Evolutionary conservation across 2,113 vertebrate genomes (phyloP), one percentile per base, ranked within the genome.

Genomic region (Saccopteryx bilineata): DNA sequence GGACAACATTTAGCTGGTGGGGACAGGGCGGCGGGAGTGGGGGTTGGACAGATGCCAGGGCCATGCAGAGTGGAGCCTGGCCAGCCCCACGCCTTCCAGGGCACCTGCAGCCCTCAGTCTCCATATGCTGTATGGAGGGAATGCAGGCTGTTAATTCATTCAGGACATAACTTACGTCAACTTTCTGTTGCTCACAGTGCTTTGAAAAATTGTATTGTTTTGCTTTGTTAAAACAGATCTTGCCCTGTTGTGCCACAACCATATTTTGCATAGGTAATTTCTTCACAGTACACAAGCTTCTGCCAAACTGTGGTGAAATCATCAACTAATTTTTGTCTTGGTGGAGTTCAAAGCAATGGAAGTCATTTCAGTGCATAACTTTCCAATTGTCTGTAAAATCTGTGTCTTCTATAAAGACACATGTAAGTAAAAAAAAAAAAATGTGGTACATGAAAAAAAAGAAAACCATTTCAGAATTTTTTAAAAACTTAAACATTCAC

Each of bases 161-260:
- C 31, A 54, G 39, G 75, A 31, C 65, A 17, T 52, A 80, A 50
- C 46, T 11, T 48, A 81, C 14, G 75, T 13, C 48, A n/a, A 91
- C 56, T 85, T 81, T 14, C 50, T 68, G 89, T 69, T 66, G 18
- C 39, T 88, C 39, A 50, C 21, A 58, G 56, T 50, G 26, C 52
- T 93, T 93, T 66, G 54, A 21, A 82, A 88, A 91, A 24, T 87
- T 85, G 66, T 84, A 75, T 87, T 28, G 1, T 33, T 92, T 94
- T 79, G 28, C 18, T 76, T 90, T 56, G 68, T 87, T 52, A 24
- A 68, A 95, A 82, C 33, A 52, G 85, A 76, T 81, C 23, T 80
- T 76, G 71, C 18, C 56, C 61, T 54, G 56, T 82, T 86, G 46
- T 75, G 39, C 95, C 68, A 65, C 18, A 60, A n/a, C 86, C 46